Conservation (phyloP, 2,888 invertebrate species). For the Dichetophora obliterata region DNA sequence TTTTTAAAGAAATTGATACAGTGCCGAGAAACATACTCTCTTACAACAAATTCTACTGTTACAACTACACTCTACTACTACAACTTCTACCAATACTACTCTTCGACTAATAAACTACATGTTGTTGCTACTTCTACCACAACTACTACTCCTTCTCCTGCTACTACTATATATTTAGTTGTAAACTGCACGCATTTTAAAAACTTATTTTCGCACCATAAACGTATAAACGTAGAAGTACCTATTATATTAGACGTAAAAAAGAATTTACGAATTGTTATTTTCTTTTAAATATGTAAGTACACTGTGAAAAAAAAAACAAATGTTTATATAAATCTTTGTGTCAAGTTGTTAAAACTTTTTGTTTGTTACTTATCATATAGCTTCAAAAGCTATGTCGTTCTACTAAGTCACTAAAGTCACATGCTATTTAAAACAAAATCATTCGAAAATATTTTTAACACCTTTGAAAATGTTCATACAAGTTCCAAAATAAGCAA, state of each 20-base stretch:
- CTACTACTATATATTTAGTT: conserved; percentile 38
- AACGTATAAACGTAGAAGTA: background rate
- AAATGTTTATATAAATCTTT: too few relatives aligned
- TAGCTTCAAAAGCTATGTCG: background rate
- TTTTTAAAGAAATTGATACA: background rate
- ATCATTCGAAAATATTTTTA: too few relatives aligned
- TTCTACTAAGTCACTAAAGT: too few relatives aligned
- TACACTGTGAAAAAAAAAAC: background rate
- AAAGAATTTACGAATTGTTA: background rate
- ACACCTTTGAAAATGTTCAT: too few relatives aligned
- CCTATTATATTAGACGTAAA: background rate
- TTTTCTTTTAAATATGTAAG: background rate
- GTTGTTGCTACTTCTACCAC: conserved; percentile 31
- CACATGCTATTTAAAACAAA: too few relatives aligned
- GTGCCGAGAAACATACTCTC: conserved; percentile 25
- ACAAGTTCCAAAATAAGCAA: too few relatives aligned
- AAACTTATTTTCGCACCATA: background rate
- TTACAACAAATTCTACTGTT: conserved; percentile 42
- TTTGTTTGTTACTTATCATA: background rate
- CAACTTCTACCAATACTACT: conserved; percentile 50
- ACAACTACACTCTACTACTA: conserved; percentile 42
- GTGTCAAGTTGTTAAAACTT: too few relatives aligned
- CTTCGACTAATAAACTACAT: conserved; percentile 30
- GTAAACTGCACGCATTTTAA: conserved; percentile 24
- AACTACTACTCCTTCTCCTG: conserved; percentile 45